Evolutionary conservation across 2,888 invertebrate species (phyloP).

Genomic region (Hololepta plana): DNA sequence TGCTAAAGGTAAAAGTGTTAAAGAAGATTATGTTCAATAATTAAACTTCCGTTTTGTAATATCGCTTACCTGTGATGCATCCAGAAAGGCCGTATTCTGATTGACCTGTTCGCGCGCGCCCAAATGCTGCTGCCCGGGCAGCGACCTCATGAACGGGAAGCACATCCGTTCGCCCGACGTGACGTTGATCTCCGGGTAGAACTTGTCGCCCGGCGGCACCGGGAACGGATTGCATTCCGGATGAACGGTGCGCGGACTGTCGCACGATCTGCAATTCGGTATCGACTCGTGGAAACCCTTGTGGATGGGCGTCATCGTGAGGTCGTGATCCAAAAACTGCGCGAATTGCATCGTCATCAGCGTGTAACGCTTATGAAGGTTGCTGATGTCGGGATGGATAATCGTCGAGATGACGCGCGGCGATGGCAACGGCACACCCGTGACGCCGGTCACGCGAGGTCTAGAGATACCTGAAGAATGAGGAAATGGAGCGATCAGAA

Average conservation of each 20-base stretch:
- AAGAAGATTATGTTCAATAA: no score
- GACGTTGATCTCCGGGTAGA: constrained; percentile 72
- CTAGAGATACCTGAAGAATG: constrained; percentile 47
- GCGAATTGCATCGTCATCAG: constrained; percentile 92
- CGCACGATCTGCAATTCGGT: constrained; percentile 76
- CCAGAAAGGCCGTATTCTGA: constrained; percentile 81
- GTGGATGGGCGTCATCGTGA: constrained; percentile 86
- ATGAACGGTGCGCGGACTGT: constrained; percentile 72
- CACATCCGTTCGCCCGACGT: constrained; percentile 71
- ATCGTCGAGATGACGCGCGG: constrained; percentile 72
- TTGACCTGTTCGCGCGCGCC: constrained; percentile 87
- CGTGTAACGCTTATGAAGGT: constrained; percentile 72
- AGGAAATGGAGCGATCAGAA: constrained; percentile 5
- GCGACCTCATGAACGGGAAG: constrained; percentile 85
- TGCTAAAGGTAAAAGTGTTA: no score
- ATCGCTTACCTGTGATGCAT: constrained; percentile 54
- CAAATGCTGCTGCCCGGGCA: constrained; percentile 77
- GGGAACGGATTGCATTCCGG: constrained; percentile 89
- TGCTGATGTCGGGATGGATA: constrained; percentile 83
- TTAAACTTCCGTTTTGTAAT: no score
- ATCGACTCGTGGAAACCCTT: constrained; percentile 64
- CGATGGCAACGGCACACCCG: constrained; percentile 64
- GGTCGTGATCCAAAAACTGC: constrained; percentile 85
- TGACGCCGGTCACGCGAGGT: constrained; percentile 54
- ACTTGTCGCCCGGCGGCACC: constrained; percentile 74